Base-by-base conservation (phyloP, 2,113 vertebrate genomes). In the Aspidoscelis tigris region DNA sequence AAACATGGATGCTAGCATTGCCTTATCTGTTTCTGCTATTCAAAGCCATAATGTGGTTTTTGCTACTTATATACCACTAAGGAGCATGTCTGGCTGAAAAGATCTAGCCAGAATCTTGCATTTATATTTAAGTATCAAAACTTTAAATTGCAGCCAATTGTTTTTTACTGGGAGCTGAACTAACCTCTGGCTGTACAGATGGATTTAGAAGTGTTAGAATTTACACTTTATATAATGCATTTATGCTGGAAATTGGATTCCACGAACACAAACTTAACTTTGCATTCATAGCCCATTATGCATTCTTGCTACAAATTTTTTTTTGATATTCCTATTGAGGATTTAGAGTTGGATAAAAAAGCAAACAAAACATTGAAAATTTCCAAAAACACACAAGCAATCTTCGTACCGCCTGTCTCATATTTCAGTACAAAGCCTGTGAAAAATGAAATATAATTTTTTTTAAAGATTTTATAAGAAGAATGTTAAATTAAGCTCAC, bases 221-320 rank as follows among this genome's bases (percentile, higher is more conserved):
- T 44, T 18, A 64, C 39, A 73, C 61, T 41, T 81, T 73, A 44
- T 73, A 44, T n/a, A 73, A 44, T 1, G 16, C 21, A 73, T 20
- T 58, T 58, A 70, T 3, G 43, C 50, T 58, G 22, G 14, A 70
- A 21, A 39, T 22, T 39, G 33, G 69, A 58, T 73, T 81, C 22
- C 39, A 74, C 20, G 53, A 82, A 73, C 53, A 61, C 11, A 82
- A 43, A 55, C 22, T 47, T 81, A 58, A 81, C 21, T 58, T 81
- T 64, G 39, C 21, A 69, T 53, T 33, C 5, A 55, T 55, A 81
- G 21, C 18, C 21, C 1, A 58, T 18, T 33, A 47, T 55, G n/a
- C n/a, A 20, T 80, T 53, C 44, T 47, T 47, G 20, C 22, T 43
- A 11, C 65, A 80, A 33, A 33, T 33, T 33, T 33, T 33, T 33